These are phyloP conservation scores for Melanaphis sacchari DNA, from an alignment of 1,140 invertebrate genomes.

Conservation along the genomic window DNA sequence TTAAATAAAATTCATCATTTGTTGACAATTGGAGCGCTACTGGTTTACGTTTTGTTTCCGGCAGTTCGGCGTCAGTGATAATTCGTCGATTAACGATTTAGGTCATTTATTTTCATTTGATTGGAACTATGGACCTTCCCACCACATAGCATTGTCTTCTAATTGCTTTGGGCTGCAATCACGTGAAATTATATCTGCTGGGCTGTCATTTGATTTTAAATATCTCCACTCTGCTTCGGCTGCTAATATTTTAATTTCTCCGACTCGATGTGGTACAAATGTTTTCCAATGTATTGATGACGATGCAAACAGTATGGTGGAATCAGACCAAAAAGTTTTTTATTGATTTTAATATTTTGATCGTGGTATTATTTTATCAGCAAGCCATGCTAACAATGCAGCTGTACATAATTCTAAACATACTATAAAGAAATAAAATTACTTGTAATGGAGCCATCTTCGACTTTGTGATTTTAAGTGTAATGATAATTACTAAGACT, in stretches of 20 bases:
- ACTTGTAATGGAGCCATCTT: not conserved
- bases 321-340: conserved; percentile 58
- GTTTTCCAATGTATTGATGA: conserved; percentile 15
- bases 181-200: conserved; percentile 56
- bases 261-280: conserved; percentile 54
- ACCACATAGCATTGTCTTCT: conserved; percentile 55
- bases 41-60: not conserved
- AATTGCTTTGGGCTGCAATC: conserved; percentile 58
- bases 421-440: not conserved
- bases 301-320: conserved; percentile 40
- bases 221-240: conserved; percentile 59
- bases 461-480: not conserved
- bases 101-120: not conserved
- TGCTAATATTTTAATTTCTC: conserved; percentile 61
- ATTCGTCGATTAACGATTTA: no score
- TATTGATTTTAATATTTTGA: not conserved
- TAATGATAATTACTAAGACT: no score
- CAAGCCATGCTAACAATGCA: not conserved
- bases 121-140: conserved; percentile 33
- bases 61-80: no score
- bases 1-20: not conserved
- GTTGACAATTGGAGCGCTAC: not conserved
- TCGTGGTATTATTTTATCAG: not conserved
- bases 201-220: conserved; percentile 62
- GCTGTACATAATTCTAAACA: not conserved